These are phyloP conservation scores for Zonotrichia leucophrys DNA, from an alignment of 2,113 vertebrate species.

Conservation along the genomic window DNA sequence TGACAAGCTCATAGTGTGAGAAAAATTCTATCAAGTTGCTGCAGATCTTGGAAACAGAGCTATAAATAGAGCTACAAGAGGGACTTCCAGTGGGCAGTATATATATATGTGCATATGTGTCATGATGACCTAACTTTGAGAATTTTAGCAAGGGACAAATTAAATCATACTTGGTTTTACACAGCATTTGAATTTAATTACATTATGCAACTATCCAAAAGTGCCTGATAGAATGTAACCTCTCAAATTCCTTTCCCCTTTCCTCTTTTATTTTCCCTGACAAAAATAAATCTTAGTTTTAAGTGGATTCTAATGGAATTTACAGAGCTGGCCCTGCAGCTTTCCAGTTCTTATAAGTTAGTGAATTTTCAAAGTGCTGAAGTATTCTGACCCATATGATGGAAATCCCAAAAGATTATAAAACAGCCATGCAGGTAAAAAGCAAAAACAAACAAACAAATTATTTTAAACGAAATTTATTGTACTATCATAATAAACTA, in stretches of 20 bases:
- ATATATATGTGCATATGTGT: neutral
- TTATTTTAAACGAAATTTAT: neutral
- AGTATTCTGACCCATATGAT: neutral
- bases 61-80: neutral
- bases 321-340: neutral
- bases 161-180: neutral
- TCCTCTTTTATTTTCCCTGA: neutral
- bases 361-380: neutral
- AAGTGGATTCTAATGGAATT: neutral
- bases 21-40: neutral
- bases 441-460: neutral
- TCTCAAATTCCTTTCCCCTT: neutral
- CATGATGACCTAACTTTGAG: neutral
- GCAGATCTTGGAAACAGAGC: neutral
- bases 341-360: neutral
- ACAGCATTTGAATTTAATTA: neutral
- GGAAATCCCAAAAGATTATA: neutral
- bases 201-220: neutral
- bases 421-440: neutral
- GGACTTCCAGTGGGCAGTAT: neutral
- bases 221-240: neutral
- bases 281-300: neutral
- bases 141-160: neutral
- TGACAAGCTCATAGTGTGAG: neutral
- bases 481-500: neutral